phyloP scores from a whole-genome alignment of 2,888 invertebrate species.

The Notocelia uddmanniana region DNA sequence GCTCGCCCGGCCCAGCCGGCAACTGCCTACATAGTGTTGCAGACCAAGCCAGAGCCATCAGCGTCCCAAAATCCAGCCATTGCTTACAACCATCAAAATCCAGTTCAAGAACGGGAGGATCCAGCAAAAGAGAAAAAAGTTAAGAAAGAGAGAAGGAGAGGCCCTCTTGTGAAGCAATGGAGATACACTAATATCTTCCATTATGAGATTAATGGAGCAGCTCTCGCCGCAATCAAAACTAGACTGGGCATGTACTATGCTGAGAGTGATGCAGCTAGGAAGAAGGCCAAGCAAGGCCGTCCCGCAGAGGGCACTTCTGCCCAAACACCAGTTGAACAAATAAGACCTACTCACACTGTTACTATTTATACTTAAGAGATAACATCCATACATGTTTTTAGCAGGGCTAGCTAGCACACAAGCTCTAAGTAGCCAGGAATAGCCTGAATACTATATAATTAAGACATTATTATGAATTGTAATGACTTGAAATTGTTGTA shows the following conservation, averaged over 20 bases:
- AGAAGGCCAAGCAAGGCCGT: conserved; percentile 75
- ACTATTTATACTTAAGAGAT: conserved; percentile 71
- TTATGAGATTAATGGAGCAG: conserved; percentile 84
- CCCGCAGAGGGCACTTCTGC: conserved; percentile 69
- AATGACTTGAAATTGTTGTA: conserved; percentile 29
- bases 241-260: conserved; percentile 83
- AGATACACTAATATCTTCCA: conserved; percentile 85
- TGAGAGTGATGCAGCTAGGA: conserved; percentile 80
- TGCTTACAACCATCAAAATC: conserved; percentile 57
- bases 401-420: not conserved
- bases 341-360: conserved; percentile 75
- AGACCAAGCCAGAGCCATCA: conserved; percentile 74
- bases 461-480: conserved; percentile 30
- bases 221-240: conserved; percentile 82
- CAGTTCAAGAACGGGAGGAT: conserved; percentile 56
- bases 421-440: conserved; percentile 2
- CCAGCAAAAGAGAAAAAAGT: conserved; percentile 65
- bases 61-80: conserved; percentile 64
- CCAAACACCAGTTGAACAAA: conserved; percentile 69
- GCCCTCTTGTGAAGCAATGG: conserved; percentile 84
- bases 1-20: conserved; percentile 71
- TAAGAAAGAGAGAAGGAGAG: conserved; percentile 77
- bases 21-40: conserved; percentile 77
- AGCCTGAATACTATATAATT: conserved; percentile 24
- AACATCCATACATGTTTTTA: conserved; percentile 18